Percentiles rank a stretch among this genome's conserved stretches.
Evolutionary conservation across 2,888 invertebrate species (phyloP).

Genomic region (Galeopsomyia nigrocyanea): DNA sequence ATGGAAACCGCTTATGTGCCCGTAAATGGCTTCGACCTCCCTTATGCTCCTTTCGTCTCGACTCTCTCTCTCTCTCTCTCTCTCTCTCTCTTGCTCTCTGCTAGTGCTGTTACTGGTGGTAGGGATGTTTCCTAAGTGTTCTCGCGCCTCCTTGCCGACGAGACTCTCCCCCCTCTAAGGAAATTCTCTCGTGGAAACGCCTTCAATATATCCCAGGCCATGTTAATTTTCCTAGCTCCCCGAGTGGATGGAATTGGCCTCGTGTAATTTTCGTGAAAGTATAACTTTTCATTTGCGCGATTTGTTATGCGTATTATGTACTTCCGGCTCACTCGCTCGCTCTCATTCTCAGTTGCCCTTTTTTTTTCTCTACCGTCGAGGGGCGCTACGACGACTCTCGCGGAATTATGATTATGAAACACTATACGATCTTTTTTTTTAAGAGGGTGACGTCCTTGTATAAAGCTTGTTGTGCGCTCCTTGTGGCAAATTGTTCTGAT

Average conservation of each 20-base stretch:
- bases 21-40: conserved; percentile 64
- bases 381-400: neutral
- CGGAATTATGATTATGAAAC: conserved; percentile 35
- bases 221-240: too few species aligned
- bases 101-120: conserved; percentile 18
- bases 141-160: conserved; percentile 1
- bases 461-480: too few species aligned
- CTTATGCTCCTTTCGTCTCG: conserved; percentile 27
- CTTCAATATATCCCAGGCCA: too few species aligned
- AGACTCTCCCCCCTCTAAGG: neutral
- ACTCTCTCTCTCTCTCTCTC: conserved; percentile 29
- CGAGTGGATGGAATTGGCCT: too few species aligned
- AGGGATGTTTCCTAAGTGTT: neutral
- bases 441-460: too few species aligned
- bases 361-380: neutral
- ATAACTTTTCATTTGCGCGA: conserved; percentile 9
- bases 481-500: too few species aligned
- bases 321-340: conserved; percentile 9
- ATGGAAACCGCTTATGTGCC: conserved; percentile 67
- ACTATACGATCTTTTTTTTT: conserved; percentile 3
- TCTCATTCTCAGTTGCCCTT: neutral
- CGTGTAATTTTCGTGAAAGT: too few species aligned
- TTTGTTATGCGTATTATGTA: conserved; percentile 41
- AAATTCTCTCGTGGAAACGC: too few species aligned
- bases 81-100: neutral